Evolutionary conservation across 2,797 vertebrate species (phyloP), one percentile per base, ranked within the genome.

Genomic region (Phrynocephalus forsythii): DNA sequence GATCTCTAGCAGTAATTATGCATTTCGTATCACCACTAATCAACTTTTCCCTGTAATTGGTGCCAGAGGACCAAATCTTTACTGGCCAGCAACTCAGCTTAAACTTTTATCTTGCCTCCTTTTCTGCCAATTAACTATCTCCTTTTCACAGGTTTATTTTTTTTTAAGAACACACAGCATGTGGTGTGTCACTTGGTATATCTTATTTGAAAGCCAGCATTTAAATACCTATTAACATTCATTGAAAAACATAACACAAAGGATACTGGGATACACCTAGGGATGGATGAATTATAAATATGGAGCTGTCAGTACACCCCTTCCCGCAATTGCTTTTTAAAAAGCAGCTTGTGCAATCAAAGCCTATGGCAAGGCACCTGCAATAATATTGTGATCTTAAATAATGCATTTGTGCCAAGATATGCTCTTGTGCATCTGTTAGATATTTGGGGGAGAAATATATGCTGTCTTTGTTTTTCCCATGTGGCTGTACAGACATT

Each of bases 341-440:
- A 66, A 10, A 88, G 1, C 38, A 15, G 11, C 38, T 89, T 84
- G 8, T 50, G 87, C 63, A 33, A 69, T 86, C 30, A 0, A 90
- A 82, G 82, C 5, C 69, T 33, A 6, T 82, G 50, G 50, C 88
- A 91, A 50, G 87, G 82, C 71, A 90, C 28, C 86, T 85, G 77
- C 10, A 9, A 86, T 73, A 85, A 79, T 38, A 60, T 5, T 16
- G 63, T 5, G 1, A 2, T 81, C 50, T 38, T 91, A 84, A 91
- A 72, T 71, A 82, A 88, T 5, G 30, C 0, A 80, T 85, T 81
- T 38, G 63, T 33, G 81, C 77, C 6, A 63, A 90, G 56, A 69
- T 69, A 6, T 3, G 2, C n/a, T 44, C 22, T 28, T 9, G 24
- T 82, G 52, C 18, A 18, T 44, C 66, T 87, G 68, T 71, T 91